These are phyloP conservation scores for Thamnophis sirtalis DNA, from an alignment of 2,113 vertebrate genomes.

Conservation along the genomic window DNA sequence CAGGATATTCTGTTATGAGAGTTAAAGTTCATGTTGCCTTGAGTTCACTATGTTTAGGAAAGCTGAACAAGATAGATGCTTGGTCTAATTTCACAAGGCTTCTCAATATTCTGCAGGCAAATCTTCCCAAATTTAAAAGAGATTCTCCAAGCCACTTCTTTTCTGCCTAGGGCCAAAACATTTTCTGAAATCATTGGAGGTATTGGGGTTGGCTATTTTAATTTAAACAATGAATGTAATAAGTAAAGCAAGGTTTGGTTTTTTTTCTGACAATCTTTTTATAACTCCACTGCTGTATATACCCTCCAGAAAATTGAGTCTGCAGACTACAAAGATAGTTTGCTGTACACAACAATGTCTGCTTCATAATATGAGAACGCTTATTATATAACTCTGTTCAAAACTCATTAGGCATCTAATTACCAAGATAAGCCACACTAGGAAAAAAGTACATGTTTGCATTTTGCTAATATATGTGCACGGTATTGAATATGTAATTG, in stretches of 20 bases:
- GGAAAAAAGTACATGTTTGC: not conserved
- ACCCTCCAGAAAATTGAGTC: not conserved
- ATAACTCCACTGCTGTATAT: not conserved
- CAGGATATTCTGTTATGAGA: not conserved
- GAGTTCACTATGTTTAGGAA: not conserved
- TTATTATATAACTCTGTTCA: not conserved
- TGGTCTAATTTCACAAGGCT: not conserved
- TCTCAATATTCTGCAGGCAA: not conserved
- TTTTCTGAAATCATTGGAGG: not conserved
- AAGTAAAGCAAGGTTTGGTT: not conserved
- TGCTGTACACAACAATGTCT: not conserved
- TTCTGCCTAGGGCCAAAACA: not conserved
- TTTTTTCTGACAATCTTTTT: not conserved
- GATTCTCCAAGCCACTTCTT: not conserved
- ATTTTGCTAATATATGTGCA: not conserved
- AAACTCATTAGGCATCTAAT: not conserved
- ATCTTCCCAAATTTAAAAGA: not conserved
- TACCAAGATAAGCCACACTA: not conserved
- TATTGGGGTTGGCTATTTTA: not conserved
- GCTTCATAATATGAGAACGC: not conserved
- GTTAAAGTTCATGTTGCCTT: not conserved
- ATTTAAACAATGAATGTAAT: not conserved
- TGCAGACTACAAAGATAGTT: not conserved
- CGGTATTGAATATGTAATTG: not conserved
- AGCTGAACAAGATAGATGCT: not conserved